A percentile compares a stretch with the other conserved stretches of the same genome.
Evolutionary conservation across 2,888 invertebrate species (phyloP).

Genomic region (Thecocarcelia acutangulata): DNA sequence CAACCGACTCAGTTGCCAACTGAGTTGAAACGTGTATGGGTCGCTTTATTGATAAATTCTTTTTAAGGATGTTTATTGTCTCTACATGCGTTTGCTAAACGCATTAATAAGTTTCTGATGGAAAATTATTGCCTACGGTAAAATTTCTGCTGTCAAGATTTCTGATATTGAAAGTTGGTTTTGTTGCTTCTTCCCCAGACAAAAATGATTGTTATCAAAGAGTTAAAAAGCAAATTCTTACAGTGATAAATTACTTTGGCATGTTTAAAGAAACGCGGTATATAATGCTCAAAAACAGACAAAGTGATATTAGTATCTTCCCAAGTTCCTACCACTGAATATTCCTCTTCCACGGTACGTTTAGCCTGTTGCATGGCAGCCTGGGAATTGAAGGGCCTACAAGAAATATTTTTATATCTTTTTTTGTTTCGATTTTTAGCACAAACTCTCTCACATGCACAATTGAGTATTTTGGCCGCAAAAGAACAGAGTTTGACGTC

Average conservation of each 20-base stretch:
- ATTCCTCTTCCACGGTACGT: constrained; percentile 91
- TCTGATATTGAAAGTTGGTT: too few relatives aligned
- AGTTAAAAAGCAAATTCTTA: constrained; percentile 80
- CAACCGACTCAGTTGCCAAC: too few relatives aligned
- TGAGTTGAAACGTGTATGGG: too few relatives aligned
- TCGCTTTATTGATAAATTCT: too few relatives aligned
- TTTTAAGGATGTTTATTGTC: too few relatives aligned
- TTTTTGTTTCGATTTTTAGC: constrained; percentile 76
- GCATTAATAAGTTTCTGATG: too few relatives aligned
- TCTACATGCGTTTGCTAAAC: too few relatives aligned
- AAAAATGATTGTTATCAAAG: too few relatives aligned
- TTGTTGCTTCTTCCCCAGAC: too few relatives aligned
- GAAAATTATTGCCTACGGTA: too few relatives aligned
- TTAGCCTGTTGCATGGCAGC: constrained; percentile 92
- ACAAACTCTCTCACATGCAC: constrained; percentile 85
- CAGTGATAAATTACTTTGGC: constrained; percentile 90
- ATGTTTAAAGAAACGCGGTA: constrained; percentile 91
- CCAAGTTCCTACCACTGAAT: constrained; percentile 93
- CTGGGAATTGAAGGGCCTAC: constrained; percentile 91
- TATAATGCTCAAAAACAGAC: constrained; percentile 90
- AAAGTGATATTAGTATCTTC: constrained; percentile 93
- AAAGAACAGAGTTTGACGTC: constrained; percentile 93
- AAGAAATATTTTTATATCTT: neutral
- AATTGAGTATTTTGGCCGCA: constrained; percentile 91
- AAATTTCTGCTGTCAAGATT: too few relatives aligned